Base-by-base conservation (phyloP, 2,113 vertebrate species). In the Lycaon pictus region DNA sequence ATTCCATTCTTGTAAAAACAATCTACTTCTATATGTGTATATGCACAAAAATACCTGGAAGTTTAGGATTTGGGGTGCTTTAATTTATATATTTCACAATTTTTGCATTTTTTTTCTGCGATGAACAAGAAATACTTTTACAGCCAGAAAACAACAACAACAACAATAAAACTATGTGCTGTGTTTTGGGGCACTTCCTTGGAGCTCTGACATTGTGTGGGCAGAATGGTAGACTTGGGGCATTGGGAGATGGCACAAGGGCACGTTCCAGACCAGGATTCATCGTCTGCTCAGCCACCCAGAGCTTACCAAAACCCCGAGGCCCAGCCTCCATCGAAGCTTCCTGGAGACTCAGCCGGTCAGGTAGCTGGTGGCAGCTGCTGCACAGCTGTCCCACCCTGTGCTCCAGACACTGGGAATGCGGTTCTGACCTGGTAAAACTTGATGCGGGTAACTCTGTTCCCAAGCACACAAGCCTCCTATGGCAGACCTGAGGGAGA, bases 81-180 rank as follows among this genome's bases (percentile, higher is more conserved):
- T 80, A 67, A 74, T 84, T 72, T 19, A 32, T 15, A 17, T 89
- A 95, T 96, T 92, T 37, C 48, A 83, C 16, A 62, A 29, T 67
- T 48, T 87, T 91, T 43, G 3, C 22, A 37, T 48, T 58, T 77
- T 82, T 82, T 27, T 48, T 9, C 94, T 80, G 25, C 23, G 69
- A 16, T 93, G 65, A 95, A 90, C 19, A 94, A 63, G 71, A 95
- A 83, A 76, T 56, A 62, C 56, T 91, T 91, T 79, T 29, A 71
- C 2, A 80, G 25, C 15, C 51, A 81, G 92, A 27, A 55, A 88
- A 35, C 35, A 2, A 7, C 13, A 65, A 37, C 27, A 81, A 80
- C 35, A 35, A 83, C 4, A 11, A 27, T 29, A 53, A 58, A 83
- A 95, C 20, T 63, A 19, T 79, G 86, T 79, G 55, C 32, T 77